Conservation (phyloP, 2,797 vertebrate genomes). For the Cheirogaleus major region DNA sequence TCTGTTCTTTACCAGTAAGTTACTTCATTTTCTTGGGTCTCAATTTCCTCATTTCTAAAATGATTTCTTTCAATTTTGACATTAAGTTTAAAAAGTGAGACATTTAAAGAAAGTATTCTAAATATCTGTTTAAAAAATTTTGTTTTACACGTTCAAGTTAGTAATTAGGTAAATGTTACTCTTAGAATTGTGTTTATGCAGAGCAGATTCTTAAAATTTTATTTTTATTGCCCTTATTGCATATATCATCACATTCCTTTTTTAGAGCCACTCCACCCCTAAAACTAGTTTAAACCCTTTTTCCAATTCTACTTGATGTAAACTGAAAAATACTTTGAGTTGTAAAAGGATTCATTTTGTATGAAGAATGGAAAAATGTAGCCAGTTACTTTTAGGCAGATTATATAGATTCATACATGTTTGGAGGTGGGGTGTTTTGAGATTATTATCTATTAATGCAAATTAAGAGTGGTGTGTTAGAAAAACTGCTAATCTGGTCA, state of each 20-base stretch:
- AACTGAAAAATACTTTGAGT: constrained; percentile 22
- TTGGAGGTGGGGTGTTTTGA: not conserved
- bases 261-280: not conserved
- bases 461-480: not conserved
- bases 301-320: not conserved
- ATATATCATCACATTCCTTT: not conserved
- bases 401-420: not conserved
- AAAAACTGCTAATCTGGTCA: not conserved
- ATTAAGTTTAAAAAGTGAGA: constrained; percentile 13
- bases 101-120: not conserved
- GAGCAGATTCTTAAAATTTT: not conserved
- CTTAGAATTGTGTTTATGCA: not conserved
- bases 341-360: not conserved
- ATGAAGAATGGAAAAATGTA: not conserved
- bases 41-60: not conserved
- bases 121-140: not conserved
- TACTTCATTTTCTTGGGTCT: not conserved
- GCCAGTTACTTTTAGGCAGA: not conserved
- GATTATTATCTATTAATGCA: not conserved
- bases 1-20: not conserved
- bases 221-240: not conserved
- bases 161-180: not conserved
- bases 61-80: not conserved
- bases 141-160: not conserved
- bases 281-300: not conserved